Percentiles rank a stretch among this genome's conserved stretches.
These are phyloP conservation scores for Mesaphorura yosii DNA, from an alignment of 1,140 invertebrate species.

Conservation along the genomic window DNA sequence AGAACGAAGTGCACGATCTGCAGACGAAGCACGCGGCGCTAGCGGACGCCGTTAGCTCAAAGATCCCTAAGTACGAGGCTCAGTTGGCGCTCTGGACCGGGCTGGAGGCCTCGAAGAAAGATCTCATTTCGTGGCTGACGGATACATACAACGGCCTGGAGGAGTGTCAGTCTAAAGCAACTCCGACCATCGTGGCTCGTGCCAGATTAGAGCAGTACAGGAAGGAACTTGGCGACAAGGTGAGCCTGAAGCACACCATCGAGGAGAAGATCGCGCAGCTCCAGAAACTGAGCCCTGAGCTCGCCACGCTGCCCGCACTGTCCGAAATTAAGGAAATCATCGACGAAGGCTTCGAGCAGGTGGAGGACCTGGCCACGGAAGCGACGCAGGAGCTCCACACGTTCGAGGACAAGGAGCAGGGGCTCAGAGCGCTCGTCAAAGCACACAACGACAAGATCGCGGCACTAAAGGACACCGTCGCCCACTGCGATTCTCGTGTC, in stretches of 20 bases:
- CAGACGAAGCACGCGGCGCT: too few relatives aligned
- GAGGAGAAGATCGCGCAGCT: slow-evolving; percentile 67
- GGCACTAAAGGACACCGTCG: slow-evolving; percentile 67
- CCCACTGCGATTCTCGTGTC: slow-evolving; percentile 81
- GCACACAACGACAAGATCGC: slow-evolving; percentile 52
- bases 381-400: slow-evolving; percentile 57
- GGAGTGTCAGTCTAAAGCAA: slow-evolving; percentile 49
- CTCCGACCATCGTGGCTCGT: slow-evolving; percentile 62
- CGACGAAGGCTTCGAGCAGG: slow-evolving; percentile 62
- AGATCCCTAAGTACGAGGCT: slow-evolving; percentile 57
- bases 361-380: slow-evolving; percentile 58
- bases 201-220: slow-evolving; percentile 67
- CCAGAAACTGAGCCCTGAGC: slow-evolving; percentile 60
- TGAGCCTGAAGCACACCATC: slow-evolving; percentile 61
- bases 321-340: slow-evolving; percentile 55
- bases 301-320: slow-evolving; percentile 52
- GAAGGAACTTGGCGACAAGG: slow-evolving; percentile 67
- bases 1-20: too few relatives aligned
- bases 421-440: slow-evolving; percentile 58
- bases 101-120: slow-evolving; percentile 70
- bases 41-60: too few relatives aligned
- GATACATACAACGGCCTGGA: slow-evolving; percentile 63
- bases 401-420: slow-evolving; percentile 60
- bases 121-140: slow-evolving; percentile 68
- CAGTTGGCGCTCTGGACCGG: slow-evolving; percentile 84